Base-by-base conservation (phyloP, 1,140 invertebrate species). In the Eueides isabella region DNA sequence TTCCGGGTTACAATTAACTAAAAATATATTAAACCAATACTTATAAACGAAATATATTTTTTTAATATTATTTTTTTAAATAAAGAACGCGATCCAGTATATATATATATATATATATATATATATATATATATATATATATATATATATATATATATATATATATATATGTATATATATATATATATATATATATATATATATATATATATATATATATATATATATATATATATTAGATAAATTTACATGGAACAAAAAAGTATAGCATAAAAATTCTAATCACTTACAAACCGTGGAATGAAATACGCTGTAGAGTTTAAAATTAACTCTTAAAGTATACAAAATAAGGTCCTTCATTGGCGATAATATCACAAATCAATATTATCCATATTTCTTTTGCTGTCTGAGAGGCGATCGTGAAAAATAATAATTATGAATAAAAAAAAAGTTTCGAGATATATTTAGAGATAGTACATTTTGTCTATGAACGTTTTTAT, bases 291-390 rank as follows among this genome's bases (percentile, higher is more conserved):
- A 23, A 23, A 55, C 48, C 48, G 80, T 85, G 85, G 85, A 89
- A 87, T 88, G 86, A 85, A 79, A 80, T 80, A 68, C 64, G 26
- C 62, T 71, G 75, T 80, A 75, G 67, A 80, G 55, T 72, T 63
- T 76, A 71, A 75, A 75, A 79, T 67, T 74, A 78, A 77, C 67
- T 30, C 44, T 62, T 23, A 28, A 61, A 26, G 31, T 62, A 62
- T 70, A 77, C 68, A 68, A 63, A 80, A 75, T 75, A 76, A 81
- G 74, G 75, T 81, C 31, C 66, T 76, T 79, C 83, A 85, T 85
- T 89, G 83, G 82, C 83, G 84, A 85, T 85, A 83, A 80, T 88
- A 88, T 88, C 84, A 86, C 86, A 86, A 85, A 85, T 84, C 67
- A 84, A 85, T 75, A 71, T 70, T 61, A 70, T 70, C 67, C 55